Evolutionary conservation across 2,888 invertebrate genomes (phyloP).

Genomic region (Lapara coniferarum): DNA sequence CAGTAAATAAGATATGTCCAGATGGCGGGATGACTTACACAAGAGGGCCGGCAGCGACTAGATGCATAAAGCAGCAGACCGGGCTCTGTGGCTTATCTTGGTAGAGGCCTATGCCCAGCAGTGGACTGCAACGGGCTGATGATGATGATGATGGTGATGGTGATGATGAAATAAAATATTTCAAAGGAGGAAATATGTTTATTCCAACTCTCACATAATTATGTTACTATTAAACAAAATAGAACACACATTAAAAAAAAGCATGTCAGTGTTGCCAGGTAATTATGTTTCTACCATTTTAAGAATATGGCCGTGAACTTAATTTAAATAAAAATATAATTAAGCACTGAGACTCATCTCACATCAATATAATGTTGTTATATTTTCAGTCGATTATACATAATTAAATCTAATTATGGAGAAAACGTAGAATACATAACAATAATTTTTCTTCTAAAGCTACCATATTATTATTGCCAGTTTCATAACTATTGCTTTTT

Average conservation of each 20-base stretch:
- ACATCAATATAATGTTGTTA: neutral
- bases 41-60: no score
- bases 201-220: neutral
- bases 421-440: neutral
- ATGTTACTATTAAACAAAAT: neutral
- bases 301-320: neutral
- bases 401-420: slow-evolving; percentile 9
- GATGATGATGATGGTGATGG: no score
- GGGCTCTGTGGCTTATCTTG: no score
- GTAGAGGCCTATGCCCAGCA: no score
- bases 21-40: no score
- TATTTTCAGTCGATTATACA: slow-evolving; percentile 12
- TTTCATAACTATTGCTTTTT: neutral
- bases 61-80: no score
- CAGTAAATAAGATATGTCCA: neutral
- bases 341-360: slow-evolving; percentile 14
- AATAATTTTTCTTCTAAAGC: neutral
- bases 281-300: slow-evolving; percentile 3
- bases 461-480: slow-evolving; percentile 4
- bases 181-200: neutral
- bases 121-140: no score
- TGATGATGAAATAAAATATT: no score
- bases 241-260: neutral
- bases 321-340: neutral
- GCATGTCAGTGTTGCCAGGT: slow-evolving; percentile 1